Base-by-base conservation (phyloP, 2,113 vertebrate species). In the Anthoscopus minutus region DNA sequence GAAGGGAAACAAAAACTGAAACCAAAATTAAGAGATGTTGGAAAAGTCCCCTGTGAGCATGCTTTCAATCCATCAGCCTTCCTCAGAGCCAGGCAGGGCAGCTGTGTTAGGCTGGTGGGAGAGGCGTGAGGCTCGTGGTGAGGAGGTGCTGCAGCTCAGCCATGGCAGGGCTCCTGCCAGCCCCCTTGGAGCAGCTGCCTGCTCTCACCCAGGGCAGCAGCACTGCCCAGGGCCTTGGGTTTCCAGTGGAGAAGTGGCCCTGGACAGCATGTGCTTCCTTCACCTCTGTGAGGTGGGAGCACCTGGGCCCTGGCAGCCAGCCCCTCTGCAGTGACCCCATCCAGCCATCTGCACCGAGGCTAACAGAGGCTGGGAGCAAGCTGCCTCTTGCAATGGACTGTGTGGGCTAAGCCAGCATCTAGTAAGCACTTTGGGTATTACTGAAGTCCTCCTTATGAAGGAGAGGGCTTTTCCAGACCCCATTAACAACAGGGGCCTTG, bases 231-330 rank as follows among this genome's bases (percentile, higher is more conserved):
- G 19, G 5, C 40, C 37, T 11, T 0, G 1, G 6, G 4, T 31
- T 78, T 81, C 50, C 3, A 13, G 0, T n/a, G 47, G 47, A 69
- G 1, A 73, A 30, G 7, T 1, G 0, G 25, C 81, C 51, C 35
- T 6, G 4, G 3, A 61, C 35, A 77, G 31, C 0, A 0, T 33
- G 56, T 31, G 65, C 53, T 82, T 84, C 70, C 50, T 89, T 89
- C 89, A 70, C 89, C 73, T 94, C 89, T 5, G 2, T 87, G 95
- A 94, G 89, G 74, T 91, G 91, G 17, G 81, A 77, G 58, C 13
- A 4, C 16, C 21, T 4, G 4, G 17, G 1, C 4, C 17, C 33
- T 11, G 4, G 27, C 51, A 91, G 35, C 48, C 15, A 42, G 14
- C 13, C 42, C 69, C 54, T 42, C 57, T 50, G 31, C 38, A 40